Conservation (phyloP, 1,140 invertebrate species). For the Pachyrhynchus sulphureomaculatus region DNA sequence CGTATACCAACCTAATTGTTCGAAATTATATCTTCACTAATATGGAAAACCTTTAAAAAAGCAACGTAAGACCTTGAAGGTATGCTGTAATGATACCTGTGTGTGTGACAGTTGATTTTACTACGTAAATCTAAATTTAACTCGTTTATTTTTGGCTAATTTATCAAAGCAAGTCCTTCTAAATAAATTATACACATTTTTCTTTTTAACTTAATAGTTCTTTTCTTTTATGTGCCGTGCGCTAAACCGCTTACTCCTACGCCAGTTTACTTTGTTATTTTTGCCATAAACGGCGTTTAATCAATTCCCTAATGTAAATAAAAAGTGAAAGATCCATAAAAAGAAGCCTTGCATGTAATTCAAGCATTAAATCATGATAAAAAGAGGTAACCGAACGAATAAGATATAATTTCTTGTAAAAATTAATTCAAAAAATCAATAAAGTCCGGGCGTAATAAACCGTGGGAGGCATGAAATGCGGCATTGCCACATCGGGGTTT, state of each 20-base stretch:
- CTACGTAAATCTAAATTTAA: slow-evolving; percentile 36
- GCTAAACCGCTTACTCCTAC: slow-evolving; percentile 4
- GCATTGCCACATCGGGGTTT: slow-evolving; percentile 7
- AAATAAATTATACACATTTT: slow-evolving; percentile 15
- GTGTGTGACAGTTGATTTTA: slow-evolving; percentile 19
- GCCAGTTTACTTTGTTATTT: slow-evolving; percentile 17
- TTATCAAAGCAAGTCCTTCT: slow-evolving; percentile 23
- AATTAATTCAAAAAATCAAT: slow-evolving; percentile 43
- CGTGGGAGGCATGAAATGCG: slow-evolving; percentile 30
- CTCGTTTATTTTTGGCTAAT: slow-evolving; percentile 32
- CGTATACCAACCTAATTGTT: neutral
- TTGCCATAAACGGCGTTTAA: slow-evolving; percentile 14
- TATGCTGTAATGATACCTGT: slow-evolving; percentile 20
- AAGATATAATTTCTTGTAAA: slow-evolving; percentile 5
- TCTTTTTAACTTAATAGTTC: slow-evolving; percentile 14
- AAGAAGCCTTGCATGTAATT: slow-evolving; percentile 7
- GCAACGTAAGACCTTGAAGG: slow-evolving; percentile 4
- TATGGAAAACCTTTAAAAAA: slow-evolving; percentile 2
- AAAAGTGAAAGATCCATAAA: neutral
- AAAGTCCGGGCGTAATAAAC: slow-evolving; percentile 44
- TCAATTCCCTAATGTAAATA: slow-evolving; percentile 11
- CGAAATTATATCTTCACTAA: neutral
- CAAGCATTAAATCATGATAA: slow-evolving; percentile 5
- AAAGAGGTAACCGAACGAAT: slow-evolving; percentile 1
- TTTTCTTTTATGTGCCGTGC: neutral